phyloP scores from a whole-genome alignment of 1,140 invertebrate species.

The Drosophila navojoa region DNA sequence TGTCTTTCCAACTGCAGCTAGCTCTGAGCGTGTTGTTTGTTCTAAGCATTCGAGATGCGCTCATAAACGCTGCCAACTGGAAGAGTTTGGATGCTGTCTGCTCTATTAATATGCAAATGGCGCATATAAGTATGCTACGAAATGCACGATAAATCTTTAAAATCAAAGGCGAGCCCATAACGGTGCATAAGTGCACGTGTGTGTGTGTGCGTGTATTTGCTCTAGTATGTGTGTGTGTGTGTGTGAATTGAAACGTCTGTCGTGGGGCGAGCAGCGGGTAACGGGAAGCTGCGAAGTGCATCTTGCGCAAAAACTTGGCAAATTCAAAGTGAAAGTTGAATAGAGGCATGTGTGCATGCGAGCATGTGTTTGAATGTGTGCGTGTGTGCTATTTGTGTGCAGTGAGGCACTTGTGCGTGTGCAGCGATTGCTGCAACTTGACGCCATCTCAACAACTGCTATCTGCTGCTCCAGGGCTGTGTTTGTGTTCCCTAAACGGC shows the following conservation, averaged over 20 bases:
- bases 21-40: slow-evolving; percentile 1
- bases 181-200: not conserved
- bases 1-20: not conserved
- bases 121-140: slow-evolving; percentile 74
- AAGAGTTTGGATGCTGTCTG: slow-evolving; percentile 32
- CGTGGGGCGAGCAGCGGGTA: not conserved
- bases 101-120: slow-evolving; percentile 78
- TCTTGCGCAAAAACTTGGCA: slow-evolving; percentile 66
- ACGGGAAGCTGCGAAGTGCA: not conserved
- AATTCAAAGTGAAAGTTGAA: slow-evolving; percentile 80
- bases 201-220: not conserved
- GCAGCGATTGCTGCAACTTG: slow-evolving; percentile 60
- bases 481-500: slow-evolving; percentile 56
- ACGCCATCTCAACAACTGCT: slow-evolving; percentile 32
- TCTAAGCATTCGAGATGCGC: slow-evolving; percentile 25
- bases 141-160: slow-evolving; percentile 78
- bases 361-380: slow-evolving; percentile 8
- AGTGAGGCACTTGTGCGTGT: slow-evolving; percentile 59
- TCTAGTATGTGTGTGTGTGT: slow-evolving; percentile 11
- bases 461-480: slow-evolving; percentile 17
- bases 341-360: slow-evolving; percentile 12
- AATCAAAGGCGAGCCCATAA: slow-evolving; percentile 64
- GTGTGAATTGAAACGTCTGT: slow-evolving; percentile 27
- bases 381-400: slow-evolving; percentile 57
- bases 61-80: slow-evolving; percentile 55